phyloP scores from a whole-genome alignment of 1,140 invertebrate genomes.

The Centruroides vittatus region DNA sequence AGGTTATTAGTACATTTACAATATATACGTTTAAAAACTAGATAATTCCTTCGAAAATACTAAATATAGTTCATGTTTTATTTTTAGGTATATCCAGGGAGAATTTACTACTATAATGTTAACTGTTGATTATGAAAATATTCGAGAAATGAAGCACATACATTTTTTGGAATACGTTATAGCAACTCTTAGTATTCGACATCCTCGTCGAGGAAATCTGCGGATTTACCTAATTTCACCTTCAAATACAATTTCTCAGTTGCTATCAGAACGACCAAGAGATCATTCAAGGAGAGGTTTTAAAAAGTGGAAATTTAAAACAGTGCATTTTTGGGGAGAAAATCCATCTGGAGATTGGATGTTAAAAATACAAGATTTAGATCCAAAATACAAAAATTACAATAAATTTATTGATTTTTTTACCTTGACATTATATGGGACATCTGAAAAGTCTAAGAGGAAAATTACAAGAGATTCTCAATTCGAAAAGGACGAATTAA shows the following conservation, averaged over 20 bases:
- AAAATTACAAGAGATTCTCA: too few species aligned
- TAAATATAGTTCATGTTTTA: neutral
- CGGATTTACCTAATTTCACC: conserved; percentile 53
- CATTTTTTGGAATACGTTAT: conserved; percentile 68
- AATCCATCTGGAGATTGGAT: conserved; percentile 87
- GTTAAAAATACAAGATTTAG: conserved; percentile 26
- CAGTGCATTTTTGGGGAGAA: conserved; percentile 98
- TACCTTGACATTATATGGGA: too few species aligned
- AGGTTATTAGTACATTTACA: neutral
- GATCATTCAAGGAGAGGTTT: conserved; percentile 92
- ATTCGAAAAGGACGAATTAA: too few species aligned
- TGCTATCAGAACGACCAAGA: conserved; percentile 62
- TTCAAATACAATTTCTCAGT: conserved; percentile 46
- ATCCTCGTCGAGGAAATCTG: conserved; percentile 52
- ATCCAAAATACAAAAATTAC: too few species aligned
- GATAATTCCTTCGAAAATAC: neutral
- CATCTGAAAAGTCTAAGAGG: too few species aligned
- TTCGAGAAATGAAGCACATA: conserved; percentile 31
- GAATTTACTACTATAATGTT: too few species aligned
- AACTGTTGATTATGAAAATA: too few species aligned
- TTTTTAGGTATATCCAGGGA: neutral
- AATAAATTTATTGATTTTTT: too few species aligned
- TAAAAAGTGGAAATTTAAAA: conserved; percentile 99
- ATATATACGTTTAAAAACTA: neutral
- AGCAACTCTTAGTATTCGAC: conserved; percentile 47